Evolutionary conservation across 1,140 invertebrate genomes (phyloP).

Genomic region (Plutomurus gul): DNA sequence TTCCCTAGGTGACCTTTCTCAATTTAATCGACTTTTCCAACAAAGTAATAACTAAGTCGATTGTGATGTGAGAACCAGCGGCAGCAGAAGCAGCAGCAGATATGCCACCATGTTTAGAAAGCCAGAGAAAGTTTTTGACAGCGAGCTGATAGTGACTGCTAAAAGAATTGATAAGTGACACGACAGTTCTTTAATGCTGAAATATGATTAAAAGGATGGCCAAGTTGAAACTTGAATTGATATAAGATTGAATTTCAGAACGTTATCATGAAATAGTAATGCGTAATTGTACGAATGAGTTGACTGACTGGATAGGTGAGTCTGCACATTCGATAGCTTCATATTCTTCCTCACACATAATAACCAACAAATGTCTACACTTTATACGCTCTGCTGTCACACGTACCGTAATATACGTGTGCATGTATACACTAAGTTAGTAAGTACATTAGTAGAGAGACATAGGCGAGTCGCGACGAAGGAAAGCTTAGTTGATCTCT

Average conservation of each 20-base stretch:
- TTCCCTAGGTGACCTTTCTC: conserved; percentile 22
- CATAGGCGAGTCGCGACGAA: too few relatives aligned
- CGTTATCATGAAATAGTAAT: neutral
- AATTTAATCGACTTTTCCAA: conserved; percentile 26
- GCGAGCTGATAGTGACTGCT: neutral
- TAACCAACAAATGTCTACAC: too few relatives aligned
- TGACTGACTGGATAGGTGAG: too few relatives aligned
- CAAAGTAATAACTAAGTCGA: conserved; percentile 13
- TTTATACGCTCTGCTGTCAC: too few relatives aligned
- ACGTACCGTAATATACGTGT: too few relatives aligned
- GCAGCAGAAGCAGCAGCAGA: too few relatives aligned
- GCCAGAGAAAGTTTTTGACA: conserved; percentile 13
- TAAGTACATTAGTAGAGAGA: too few relatives aligned
- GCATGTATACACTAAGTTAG: too few relatives aligned
- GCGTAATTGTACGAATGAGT: too few relatives aligned
- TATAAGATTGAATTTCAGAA: conserved; percentile 1
- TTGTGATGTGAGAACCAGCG: neutral
- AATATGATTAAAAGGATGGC: conserved; percentile 26
- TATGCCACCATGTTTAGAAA: neutral
- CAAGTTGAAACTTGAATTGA: neutral
- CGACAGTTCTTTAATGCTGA: neutral
- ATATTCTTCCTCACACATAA: too few relatives aligned
- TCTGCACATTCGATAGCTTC: too few relatives aligned
- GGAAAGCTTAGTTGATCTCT: too few relatives aligned
- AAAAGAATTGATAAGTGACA: conserved; percentile 12